phyloP scores from a whole-genome alignment of 2,797 vertebrate genomes.

The Octomys mimax region DNA sequence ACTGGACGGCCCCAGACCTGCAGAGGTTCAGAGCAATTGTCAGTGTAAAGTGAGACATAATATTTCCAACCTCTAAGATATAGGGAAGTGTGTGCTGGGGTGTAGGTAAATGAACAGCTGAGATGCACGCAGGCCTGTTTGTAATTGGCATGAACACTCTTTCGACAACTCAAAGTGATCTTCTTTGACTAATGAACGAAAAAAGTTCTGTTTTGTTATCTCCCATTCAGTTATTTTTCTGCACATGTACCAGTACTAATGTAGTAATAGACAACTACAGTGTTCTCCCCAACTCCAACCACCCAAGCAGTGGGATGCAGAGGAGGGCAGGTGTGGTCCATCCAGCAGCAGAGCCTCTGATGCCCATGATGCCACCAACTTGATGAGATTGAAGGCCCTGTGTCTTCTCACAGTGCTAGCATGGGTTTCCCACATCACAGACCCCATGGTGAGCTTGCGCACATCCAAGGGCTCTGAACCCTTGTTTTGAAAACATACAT shows the following conservation, averaged over 20 bases:
- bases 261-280: neutral
- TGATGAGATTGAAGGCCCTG: fast-evolving
- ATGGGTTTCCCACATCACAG: neutral
- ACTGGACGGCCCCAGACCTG: neutral
- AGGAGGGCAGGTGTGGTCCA: neutral
- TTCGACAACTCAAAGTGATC: neutral
- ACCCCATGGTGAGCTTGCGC: fast-evolving
- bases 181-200: neutral
- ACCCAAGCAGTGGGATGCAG: neutral
- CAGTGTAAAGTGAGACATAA: neutral
- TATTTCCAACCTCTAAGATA: neutral
- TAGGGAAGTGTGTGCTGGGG: fast-evolving
- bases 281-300: neutral
- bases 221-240: neutral
- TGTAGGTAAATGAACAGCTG: fast-evolving
- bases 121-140: fast-evolving
- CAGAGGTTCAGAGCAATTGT: neutral
- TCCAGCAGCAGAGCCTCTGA: fast-evolving
- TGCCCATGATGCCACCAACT: fast-evolving
- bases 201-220: neutral
- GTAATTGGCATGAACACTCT: neutral
- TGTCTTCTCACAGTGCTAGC: neutral
- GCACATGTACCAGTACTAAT: neutral
- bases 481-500: neutral
- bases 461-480: neutral